Base-by-base conservation (phyloP, 92 coral and sea anemone genomes). In the Bergia puertoricense region DNA sequence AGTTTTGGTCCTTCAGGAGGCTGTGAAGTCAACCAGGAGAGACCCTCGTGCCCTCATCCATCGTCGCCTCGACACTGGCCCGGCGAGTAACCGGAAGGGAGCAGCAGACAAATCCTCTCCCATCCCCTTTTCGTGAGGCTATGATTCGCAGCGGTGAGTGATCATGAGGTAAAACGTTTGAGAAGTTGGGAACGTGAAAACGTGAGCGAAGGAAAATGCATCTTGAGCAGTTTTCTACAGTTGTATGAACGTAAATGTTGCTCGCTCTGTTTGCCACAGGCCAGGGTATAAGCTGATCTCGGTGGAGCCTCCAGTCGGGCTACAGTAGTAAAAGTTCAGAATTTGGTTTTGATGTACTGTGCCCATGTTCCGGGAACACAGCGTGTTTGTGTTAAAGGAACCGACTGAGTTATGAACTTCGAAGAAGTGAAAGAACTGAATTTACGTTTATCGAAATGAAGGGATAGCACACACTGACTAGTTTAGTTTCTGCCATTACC, bases 31-130 rank as follows among this genome's bases (percentile, higher is more conserved):
- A 30, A 37, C 68, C 80, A 57, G 18, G 91, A 84, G 2, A 91
- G 95, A 74, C 94, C 92, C 4, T 39, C 94, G 3, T 85, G 94
- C 73, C 94, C 96, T 5, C 92, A 41, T 22, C 94, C 96, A 8
- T 89, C 89, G 41, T 95, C 93, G 66, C 96, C 98, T 71, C 92
- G 89, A 77, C 74, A 71, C 38, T 84, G 46, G 40, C 68, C 79
- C 39, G 78, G 37, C 71, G 87, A 84, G 20, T 43, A 71, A 50
- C 79, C 87, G 67, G 87, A 84, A 80, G 62, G 65, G 23, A 40
- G 56, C 16, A 20, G n/a, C 36, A 44, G 78, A 46, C 30, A 48
- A 22, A 11, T 2, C 40, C 6, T 13, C 36, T 16, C 46, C 42
- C 30, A 30, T 30, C 30, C 30, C 16, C 51, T 44, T 20, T 22